Percentiles rank a stretch among this genome's conserved stretches.
Evolutionary conservation across 2,888 invertebrate genomes (phyloP).

Genomic region (Calliphora vomitoria): DNA sequence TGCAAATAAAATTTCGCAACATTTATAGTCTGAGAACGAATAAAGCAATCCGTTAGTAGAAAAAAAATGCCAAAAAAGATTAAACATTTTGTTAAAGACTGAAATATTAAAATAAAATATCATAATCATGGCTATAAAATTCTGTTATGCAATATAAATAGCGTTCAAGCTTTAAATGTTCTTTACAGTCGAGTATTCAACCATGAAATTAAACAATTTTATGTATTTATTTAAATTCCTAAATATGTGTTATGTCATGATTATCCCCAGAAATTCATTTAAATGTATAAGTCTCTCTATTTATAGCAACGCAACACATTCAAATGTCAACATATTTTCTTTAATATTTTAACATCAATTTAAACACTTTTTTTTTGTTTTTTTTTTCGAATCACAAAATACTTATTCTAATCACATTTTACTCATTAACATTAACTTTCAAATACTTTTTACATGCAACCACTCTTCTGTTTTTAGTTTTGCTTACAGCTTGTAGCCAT

Average conservation of each 20-base stretch:
- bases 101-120: no score
- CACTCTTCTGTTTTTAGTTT: not conserved
- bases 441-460: not conserved
- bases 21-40: no score
- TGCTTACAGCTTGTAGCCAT: not conserved
- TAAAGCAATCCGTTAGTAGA: no score
- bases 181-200: not conserved
- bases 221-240: not conserved
- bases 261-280: not conserved
- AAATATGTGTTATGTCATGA: not conserved
- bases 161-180: not conserved
- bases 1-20: no score
- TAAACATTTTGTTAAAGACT: no score
- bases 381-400: not conserved
- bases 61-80: no score
- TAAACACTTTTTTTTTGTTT: not conserved
- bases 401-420: conserved; percentile 18
- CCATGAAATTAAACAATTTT: not conserved
- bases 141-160: not conserved
- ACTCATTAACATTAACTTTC: conserved; percentile 32
- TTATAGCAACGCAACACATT: not conserved
- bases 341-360: conserved; percentile 27
- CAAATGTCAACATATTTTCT: not conserved
- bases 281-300: not conserved
- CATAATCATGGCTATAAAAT: no score